Conservation (phyloP, 2,888 invertebrate genomes). For the Acrobasis suavella region DNA sequence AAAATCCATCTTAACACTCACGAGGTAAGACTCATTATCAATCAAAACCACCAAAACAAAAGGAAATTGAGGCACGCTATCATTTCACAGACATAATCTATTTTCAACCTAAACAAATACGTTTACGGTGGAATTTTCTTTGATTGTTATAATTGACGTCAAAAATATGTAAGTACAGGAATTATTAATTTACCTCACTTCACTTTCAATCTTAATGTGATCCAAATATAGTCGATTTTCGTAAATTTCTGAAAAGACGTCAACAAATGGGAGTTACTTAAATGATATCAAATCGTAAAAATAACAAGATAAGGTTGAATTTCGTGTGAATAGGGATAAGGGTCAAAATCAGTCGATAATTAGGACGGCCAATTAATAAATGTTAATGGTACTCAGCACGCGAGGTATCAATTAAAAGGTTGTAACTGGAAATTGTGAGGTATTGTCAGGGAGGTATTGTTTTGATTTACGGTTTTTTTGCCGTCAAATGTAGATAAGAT, state of each 20-base stretch:
- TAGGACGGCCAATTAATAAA: conserved; percentile 38
- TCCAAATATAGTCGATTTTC: no score
- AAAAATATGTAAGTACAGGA: background rate
- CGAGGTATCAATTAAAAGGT: conserved; percentile 54
- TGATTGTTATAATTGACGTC: background rate
- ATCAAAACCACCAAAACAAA: conserved; percentile 24
- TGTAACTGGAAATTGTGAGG: conserved; percentile 10
- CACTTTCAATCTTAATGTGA: no score
- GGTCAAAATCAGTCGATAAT: conserved; percentile 39
- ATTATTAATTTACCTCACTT: background rate
- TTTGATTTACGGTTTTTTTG: background rate
- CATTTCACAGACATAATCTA: background rate
- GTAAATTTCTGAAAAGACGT: background rate
- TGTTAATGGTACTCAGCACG: conserved; percentile 55
- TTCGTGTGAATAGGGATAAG: conserved; percentile 23
- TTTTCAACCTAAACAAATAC: background rate
- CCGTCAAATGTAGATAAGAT: background rate
- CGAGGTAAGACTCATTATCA: conserved; percentile 25
- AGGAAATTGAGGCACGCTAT: conserved; percentile 22
- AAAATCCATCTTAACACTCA: conserved; percentile 29
- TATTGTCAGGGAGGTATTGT: background rate
- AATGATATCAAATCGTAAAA: no score
- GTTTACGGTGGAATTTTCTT: background rate
- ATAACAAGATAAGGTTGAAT: background rate
- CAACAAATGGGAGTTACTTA: background rate